phyloP scores from a whole-genome alignment of 1,140 invertebrate genomes.

The Leucophenga varia region DNA sequence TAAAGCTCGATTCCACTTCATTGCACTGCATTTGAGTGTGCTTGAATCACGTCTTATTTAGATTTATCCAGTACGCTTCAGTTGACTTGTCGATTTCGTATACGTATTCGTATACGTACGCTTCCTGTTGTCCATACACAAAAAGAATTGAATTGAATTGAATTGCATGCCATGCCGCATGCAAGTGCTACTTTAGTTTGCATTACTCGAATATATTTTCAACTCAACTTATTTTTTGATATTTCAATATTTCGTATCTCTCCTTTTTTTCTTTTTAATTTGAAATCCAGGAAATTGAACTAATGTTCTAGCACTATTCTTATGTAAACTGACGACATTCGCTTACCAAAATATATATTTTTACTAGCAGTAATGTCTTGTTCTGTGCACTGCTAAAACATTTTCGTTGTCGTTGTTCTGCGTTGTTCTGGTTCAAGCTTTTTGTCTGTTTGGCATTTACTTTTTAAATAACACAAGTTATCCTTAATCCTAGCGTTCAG shows the following conservation, averaged over 20 bases:
- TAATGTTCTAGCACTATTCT: conserved; percentile 40
- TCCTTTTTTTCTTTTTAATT: too few relatives aligned
- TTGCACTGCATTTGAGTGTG: conserved; percentile 24
- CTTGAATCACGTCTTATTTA: conserved; percentile 46
- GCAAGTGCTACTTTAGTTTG: too few relatives aligned
- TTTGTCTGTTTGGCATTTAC: conserved; percentile 16
- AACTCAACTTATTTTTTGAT: too few relatives aligned
- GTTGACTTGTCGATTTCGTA: conserved; percentile 45
- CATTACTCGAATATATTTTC: too few relatives aligned
- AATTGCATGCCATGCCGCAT: too few relatives aligned
- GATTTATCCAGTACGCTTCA: conserved; percentile 49
- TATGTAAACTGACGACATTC: conserved; percentile 21
- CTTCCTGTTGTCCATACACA: conserved; percentile 15
- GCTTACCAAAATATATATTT: conserved; percentile 40
- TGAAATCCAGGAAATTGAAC: conserved; percentile 46
- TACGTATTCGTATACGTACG: background rate
- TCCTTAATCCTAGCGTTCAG: conserved; percentile 37
- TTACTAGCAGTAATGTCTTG: too few relatives aligned
- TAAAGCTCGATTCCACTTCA: conserved; percentile 34
- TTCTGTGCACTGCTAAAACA: too few relatives aligned
- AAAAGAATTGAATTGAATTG: too few relatives aligned
- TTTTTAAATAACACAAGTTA: too few relatives aligned
- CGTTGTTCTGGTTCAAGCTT: conserved; percentile 8
- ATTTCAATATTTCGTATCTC: too few relatives aligned
- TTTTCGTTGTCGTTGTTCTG: conserved; percentile 17